These are phyloP conservation scores for Andrena cerasifolii DNA, from an alignment of 1,140 invertebrate genomes.

Conservation along the genomic window DNA sequence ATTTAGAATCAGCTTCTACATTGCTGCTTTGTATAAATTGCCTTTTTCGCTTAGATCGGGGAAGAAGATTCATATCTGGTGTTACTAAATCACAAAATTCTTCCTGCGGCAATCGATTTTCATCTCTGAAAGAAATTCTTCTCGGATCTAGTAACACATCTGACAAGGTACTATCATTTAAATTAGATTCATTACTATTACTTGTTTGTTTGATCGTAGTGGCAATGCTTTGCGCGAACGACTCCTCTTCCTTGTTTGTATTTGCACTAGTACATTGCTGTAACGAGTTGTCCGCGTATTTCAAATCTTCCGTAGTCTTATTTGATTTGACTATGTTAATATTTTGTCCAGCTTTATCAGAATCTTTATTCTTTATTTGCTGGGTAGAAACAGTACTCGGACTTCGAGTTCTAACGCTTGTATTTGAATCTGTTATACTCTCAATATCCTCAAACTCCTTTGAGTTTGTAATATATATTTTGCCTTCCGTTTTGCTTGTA, in stretches of 20 bases:
- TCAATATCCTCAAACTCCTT: slow-evolving; percentile 72
- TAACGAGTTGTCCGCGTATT: slow-evolving; percentile 52
- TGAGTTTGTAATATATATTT: slow-evolving; percentile 55
- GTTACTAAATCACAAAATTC: slow-evolving; percentile 78
- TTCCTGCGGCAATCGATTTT: slow-evolving; percentile 68
- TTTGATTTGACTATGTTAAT: slow-evolving; percentile 37
- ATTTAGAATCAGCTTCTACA: slow-evolving; percentile 51
- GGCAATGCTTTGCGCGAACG: slow-evolving; percentile 41
- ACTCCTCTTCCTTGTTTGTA: slow-evolving; percentile 54
- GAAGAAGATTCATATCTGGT: slow-evolving; percentile 77
- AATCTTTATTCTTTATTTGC: slow-evolving; percentile 62
- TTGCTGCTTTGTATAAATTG: slow-evolving; percentile 65
- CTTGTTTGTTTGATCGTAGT: slow-evolving; percentile 43
- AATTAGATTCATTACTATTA: slow-evolving; percentile 65
- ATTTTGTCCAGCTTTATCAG: slow-evolving; percentile 46
- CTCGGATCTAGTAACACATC: slow-evolving; percentile 74
- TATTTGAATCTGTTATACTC: slow-evolving; percentile 61
- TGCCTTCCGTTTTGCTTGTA: slow-evolving; percentile 66
- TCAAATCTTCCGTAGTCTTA: slow-evolving; percentile 51
- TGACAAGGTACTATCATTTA: slow-evolving; percentile 61
- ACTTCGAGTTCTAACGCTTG: slow-evolving; percentile 63
- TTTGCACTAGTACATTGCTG: slow-evolving; percentile 49
- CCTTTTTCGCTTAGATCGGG: slow-evolving; percentile 73
- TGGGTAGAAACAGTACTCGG: slow-evolving; percentile 49
- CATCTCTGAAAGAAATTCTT: slow-evolving; percentile 78